Conservation (phyloP, 92 coral and sea anemone species). For the Scolanthus callimorphus region DNA sequence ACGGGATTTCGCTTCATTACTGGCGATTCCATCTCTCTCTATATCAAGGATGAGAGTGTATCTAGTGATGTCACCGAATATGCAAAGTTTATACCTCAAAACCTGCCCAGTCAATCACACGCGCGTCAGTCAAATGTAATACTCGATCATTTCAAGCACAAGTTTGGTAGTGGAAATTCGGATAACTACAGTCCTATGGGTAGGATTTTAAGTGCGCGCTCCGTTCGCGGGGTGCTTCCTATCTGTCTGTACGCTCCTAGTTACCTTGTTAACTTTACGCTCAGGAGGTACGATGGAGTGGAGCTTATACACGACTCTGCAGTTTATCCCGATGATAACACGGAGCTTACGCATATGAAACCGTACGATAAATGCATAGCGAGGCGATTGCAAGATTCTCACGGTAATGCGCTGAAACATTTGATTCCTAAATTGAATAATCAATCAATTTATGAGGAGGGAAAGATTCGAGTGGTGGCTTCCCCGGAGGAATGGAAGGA, state of each 20-base stretch:
- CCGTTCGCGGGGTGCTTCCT: slow-evolving; percentile 37
- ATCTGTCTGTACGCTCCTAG: slow-evolving; percentile 80
- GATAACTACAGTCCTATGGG: slow-evolving; percentile 30
- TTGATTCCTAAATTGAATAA: slow-evolving; percentile 14
- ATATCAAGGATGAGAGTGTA: slow-evolving; percentile 52
- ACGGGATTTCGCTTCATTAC: slow-evolving; percentile 70
- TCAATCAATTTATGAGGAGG: slow-evolving; percentile 53
- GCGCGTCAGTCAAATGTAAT: slow-evolving; percentile 33
- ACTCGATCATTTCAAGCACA: slow-evolving; percentile 35
- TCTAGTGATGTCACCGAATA: slow-evolving; percentile 77
- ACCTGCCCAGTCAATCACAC: slow-evolving; percentile 75
- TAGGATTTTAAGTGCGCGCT: slow-evolving; percentile 27
- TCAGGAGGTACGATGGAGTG: slow-evolving; percentile 90
- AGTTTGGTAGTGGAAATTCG: slow-evolving; percentile 52
- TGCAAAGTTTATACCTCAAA: slow-evolving; percentile 72
- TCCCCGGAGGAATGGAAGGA: neutral
- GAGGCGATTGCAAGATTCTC: slow-evolving; percentile 69
- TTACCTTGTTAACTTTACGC: slow-evolving; percentile 74
- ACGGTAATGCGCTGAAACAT: slow-evolving; percentile 47
- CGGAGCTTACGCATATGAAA: slow-evolving; percentile 75
- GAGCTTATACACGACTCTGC: slow-evolving; percentile 86
- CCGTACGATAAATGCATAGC: slow-evolving; percentile 56
- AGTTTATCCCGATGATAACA: slow-evolving; percentile 77
- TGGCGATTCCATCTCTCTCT: slow-evolving; percentile 73
- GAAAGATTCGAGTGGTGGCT: slow-evolving; percentile 52